These are phyloP conservation scores for Smutsia gigantea DNA, from an alignment of 2,797 vertebrate species.

Conservation along the genomic window DNA sequence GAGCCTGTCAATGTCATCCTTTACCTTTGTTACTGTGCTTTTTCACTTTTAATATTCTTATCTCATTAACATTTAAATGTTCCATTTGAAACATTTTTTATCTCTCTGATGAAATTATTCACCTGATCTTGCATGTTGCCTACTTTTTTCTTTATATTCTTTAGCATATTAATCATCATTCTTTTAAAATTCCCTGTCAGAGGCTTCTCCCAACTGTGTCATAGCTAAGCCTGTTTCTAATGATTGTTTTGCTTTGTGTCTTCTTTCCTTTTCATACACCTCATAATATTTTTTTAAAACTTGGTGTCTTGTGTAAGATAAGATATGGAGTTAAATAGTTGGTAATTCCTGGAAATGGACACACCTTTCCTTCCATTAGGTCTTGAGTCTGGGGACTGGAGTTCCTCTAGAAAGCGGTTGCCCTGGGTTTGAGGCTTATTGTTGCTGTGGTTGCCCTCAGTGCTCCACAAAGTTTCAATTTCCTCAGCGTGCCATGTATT, in stretches of 20 bases:
- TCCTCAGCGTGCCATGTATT: not conserved
- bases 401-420: not conserved
- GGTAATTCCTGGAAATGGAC: not conserved
- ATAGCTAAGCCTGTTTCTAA: not conserved
- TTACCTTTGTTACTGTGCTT: not conserved
- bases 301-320: not conserved
- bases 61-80: not conserved
- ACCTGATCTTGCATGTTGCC: not conserved
- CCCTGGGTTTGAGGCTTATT: not conserved
- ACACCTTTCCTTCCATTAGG: not conserved
- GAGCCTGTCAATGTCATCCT: not conserved
- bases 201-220: not conserved
- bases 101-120: not conserved
- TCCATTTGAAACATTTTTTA: not conserved
- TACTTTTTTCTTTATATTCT: not conserved
- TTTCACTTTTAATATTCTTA: not conserved
- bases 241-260: not conserved
- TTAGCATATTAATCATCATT: not conserved
- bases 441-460: not conserved
- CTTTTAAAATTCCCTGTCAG: not conserved
- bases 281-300: not conserved
- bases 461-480: not conserved
- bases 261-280: not conserved
- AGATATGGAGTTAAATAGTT: not conserved
- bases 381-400: not conserved